Conservation (phyloP, 2,113 vertebrate species). For the Pogonocichla stellata region DNA sequence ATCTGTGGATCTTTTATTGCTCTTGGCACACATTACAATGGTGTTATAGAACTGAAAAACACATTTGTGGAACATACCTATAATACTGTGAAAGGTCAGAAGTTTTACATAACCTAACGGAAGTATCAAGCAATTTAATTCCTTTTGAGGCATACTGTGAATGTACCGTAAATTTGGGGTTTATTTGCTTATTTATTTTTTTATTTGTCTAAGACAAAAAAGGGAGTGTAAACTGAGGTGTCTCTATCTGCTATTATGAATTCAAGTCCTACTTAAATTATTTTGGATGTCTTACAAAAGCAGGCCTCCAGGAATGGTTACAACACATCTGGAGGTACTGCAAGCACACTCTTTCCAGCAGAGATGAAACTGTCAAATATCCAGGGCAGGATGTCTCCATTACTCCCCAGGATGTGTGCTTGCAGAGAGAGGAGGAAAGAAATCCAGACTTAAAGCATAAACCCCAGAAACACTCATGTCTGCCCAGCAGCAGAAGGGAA, state of each 20-base stretch:
- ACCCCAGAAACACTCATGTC: not conserved
- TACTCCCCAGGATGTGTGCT: not conserved
- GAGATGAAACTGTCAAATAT: not conserved
- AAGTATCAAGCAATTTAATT: not conserved
- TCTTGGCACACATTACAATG: not conserved
- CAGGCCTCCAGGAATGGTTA: not conserved
- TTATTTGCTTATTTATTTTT: not conserved
- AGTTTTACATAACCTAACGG: not conserved
- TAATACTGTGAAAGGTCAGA: not conserved
- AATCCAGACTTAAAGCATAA: not conserved
- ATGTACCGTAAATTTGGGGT: not conserved
- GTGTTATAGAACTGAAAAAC: not conserved
- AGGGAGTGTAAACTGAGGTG: not conserved
- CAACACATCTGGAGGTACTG: not conserved
- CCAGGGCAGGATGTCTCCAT: not conserved
- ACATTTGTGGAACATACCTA: not conserved
- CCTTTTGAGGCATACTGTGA: not conserved
- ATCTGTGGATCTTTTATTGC: not conserved
- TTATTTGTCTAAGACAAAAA: not conserved
- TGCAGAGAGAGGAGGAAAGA: not conserved
- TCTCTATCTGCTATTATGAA: not conserved
- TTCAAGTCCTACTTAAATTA: not conserved
- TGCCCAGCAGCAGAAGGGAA: not conserved
- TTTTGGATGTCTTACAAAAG: not conserved
- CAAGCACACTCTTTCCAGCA: not conserved